phyloP scores from a whole-genome alignment of 2,888 invertebrate species.

The Pemphredon lugubris region DNA sequence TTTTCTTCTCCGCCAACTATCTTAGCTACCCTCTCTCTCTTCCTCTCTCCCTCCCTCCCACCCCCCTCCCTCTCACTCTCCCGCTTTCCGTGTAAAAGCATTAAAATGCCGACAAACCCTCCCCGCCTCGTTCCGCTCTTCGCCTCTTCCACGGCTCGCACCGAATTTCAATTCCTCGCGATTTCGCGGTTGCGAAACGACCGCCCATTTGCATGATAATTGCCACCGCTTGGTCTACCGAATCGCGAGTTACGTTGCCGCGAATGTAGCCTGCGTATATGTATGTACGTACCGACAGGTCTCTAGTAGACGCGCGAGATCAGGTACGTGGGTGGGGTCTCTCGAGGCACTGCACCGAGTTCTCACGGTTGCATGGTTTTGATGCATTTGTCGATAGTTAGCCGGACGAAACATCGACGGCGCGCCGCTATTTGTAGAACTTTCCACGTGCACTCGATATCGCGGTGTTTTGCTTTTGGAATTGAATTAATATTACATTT shows the following conservation, averaged over 20 bases:
- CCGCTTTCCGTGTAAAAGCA: conserved; percentile 46
- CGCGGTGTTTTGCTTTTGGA: too few relatives aligned
- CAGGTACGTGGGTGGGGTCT: conserved; percentile 16
- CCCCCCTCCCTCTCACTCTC: conserved; percentile 9
- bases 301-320: conserved; percentile 25
- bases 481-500: too few relatives aligned
- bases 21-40: conserved; percentile 1
- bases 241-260: conserved; percentile 3
- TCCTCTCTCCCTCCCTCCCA: not conserved
- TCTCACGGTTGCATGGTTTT: conserved; percentile 50
- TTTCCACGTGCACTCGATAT: too few relatives aligned
- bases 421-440: too few relatives aligned
- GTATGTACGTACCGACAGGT: conserved; percentile 27
- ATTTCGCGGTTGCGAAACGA: conserved; percentile 53
- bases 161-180: conserved; percentile 64
- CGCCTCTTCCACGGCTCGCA: conserved; percentile 44
- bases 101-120: conserved; percentile 65
- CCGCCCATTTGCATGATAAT: conserved; percentile 68
- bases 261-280: not conserved
- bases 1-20: conserved; percentile 7
- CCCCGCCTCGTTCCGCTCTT: conserved; percentile 59
- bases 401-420: conserved; percentile 16
- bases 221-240: conserved; percentile 50
- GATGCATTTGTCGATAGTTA: conserved; percentile 44
- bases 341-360: not conserved